Base-by-base conservation (phyloP, 2,888 invertebrate genomes). In the Anoncus sp. region DNA sequence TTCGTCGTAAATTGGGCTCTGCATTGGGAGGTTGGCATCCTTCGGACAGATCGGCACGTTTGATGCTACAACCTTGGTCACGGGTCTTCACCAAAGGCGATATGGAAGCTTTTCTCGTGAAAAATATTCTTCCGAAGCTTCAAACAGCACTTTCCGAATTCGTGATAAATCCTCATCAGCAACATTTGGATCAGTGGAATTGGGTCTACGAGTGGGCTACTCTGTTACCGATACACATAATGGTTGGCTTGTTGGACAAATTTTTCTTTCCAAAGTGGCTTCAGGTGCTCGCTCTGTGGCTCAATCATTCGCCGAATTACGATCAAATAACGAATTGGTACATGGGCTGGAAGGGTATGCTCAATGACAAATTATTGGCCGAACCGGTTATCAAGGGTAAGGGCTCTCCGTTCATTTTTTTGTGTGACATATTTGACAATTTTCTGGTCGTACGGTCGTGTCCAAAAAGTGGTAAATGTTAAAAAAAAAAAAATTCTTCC, bases 21-120 rank as follows among this genome's bases (percentile, higher is more conserved):
- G 99, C 99, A 12, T 93, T 99, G 79, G 93, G 94, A n/a, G 96
- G 96, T 67, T 99, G 99, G 99, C 97, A 98, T 92, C 98, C 99
- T 0, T 97, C 97, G 0, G 99, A 99, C 92, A 93, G 95, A 45
- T 99, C 99, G 0, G 99, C 99, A 0, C 94, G 97, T 82, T 94
- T 97, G 24, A 97, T 99, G 93, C 93, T 99, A 27, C 94, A 95
- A 69, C 99, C 99, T 0, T 99, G 99, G 99, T 92, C 93, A 24
- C 93, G 92, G 65, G 96, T 97, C 1, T 96, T 98, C 89, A 92
- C 95, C 55, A 94, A 94, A 72, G 95, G 94, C 14, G 94, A 96
- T 66, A 95, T 97, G 94, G 94, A 96, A 67, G 94, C 95, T 2
- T 98, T 98, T 88, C 90, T 98, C 16, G 92, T 96, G 7, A 96